Percentiles rank a stretch among this genome's conserved stretches.
Conservation (phyloP, 2,113 vertebrate species). For the Nothoprocta perdicaria region DNA sequence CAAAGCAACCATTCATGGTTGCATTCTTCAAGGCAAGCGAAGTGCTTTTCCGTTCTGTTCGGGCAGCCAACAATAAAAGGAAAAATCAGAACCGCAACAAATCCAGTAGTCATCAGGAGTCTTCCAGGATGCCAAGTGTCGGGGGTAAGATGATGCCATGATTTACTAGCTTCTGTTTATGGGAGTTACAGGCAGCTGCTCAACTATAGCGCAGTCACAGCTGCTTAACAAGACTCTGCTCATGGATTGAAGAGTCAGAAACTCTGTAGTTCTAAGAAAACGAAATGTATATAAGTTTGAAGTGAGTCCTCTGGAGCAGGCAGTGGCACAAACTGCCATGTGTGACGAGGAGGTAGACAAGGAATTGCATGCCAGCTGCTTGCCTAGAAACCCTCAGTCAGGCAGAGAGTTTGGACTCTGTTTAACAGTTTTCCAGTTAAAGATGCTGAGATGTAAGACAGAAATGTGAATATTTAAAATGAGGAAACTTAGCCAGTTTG, state of each 20-base stretch:
- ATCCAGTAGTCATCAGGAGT: slow-evolving; percentile 88
- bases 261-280: neutral
- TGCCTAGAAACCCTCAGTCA: neutral
- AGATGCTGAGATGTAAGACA: neutral
- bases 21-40: slow-evolving; percentile 99
- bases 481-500: neutral
- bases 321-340: neutral
- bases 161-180: neutral
- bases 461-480: neutral
- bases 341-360: neutral
- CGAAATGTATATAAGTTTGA: neutral
- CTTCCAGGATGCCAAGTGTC: slow-evolving; percentile 83
- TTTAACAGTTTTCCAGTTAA: neutral
- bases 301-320: accelerated
- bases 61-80: slow-evolving; percentile 90
- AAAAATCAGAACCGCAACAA: slow-evolving; percentile 95
- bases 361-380: neutral
- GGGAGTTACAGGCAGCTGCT: neutral
- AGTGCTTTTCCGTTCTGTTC: slow-evolving; percentile 93
- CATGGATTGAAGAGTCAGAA: neutral
- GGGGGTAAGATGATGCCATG: slow-evolving; percentile 81
- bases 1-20: slow-evolving; percentile 97
- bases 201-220: neutral
- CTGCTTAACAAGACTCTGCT: neutral
- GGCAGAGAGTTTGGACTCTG: neutral